Conservation (phyloP, 2,797 vertebrate species). For the Somateria mollissima region DNA sequence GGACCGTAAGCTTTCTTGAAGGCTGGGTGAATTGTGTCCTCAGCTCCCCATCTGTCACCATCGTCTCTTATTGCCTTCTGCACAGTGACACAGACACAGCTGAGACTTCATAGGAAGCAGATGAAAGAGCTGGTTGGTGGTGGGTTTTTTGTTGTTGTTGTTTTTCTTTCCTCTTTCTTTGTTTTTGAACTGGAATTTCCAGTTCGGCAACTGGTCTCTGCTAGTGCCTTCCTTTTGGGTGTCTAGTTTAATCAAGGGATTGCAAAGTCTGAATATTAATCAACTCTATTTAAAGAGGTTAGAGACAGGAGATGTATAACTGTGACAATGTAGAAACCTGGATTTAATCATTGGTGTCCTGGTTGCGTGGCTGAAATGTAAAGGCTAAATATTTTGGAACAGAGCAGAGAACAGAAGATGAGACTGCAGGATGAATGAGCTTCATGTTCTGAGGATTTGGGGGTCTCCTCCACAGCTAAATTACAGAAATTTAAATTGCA, state of each 20-base stretch:
- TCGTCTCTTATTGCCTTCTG: conserved; percentile 58
- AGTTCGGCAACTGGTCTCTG: conserved; percentile 34
- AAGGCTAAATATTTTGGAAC: background rate
- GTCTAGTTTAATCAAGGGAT: conserved; percentile 51
- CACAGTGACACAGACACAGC: conserved; percentile 33
- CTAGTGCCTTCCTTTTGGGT: conserved; percentile 22
- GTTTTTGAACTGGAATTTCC: background rate
- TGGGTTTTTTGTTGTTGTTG: background rate
- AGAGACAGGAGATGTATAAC: background rate
- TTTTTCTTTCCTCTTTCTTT: background rate
- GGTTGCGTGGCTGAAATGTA: background rate
- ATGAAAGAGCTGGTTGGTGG: conserved; percentile 19
- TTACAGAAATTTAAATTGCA: background rate
- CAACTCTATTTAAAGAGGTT: conserved; percentile 43
- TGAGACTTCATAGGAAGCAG: conserved; percentile 54
- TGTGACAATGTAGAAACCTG: background rate
- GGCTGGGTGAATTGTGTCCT: conserved; percentile 73
- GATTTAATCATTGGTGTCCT: background rate
- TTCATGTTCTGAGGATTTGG: background rate
- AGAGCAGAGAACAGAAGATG: background rate
- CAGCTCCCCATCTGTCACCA: conserved; percentile 72
- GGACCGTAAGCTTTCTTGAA: conserved; percentile 73
- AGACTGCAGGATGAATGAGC: background rate
- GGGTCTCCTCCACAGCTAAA: background rate
- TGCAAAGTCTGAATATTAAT: conserved; percentile 25